Percentiles rank a stretch among this genome's conserved stretches.
Conservation (phyloP, 1,140 invertebrate genomes). For the Ruditapes philippinarum region DNA sequence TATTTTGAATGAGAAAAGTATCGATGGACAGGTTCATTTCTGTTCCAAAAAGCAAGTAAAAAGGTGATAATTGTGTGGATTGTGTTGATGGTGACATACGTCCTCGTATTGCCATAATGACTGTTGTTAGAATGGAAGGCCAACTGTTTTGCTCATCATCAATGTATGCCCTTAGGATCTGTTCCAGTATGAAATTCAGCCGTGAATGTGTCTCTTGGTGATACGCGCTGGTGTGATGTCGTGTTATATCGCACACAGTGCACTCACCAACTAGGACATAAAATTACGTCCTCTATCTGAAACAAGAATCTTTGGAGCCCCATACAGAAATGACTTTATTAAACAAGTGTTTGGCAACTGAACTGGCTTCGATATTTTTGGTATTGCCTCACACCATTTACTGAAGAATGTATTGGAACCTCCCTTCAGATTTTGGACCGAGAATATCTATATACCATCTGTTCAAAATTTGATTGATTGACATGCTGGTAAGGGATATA, state of each 20-base stretch:
- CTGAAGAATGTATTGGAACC: constrained; percentile 67
- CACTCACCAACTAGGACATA: constrained; percentile 59
- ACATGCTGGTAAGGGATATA: too few species aligned
- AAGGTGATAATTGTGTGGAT: constrained; percentile 63
- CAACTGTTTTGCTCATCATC: too few species aligned
- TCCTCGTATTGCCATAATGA: constrained; percentile 50
- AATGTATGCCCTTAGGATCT: too few species aligned
- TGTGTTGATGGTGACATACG: constrained; percentile 36
- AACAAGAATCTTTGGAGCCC: constrained; percentile 58
- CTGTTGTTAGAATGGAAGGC: too few species aligned
- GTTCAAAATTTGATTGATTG: neutral
- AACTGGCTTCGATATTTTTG: constrained; percentile 43
- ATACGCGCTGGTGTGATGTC: constrained; percentile 67
- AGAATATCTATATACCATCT: constrained; percentile 33
- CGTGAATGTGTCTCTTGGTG: constrained; percentile 71
- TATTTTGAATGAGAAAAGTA: constrained; percentile 58
- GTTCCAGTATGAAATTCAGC: constrained; percentile 7
- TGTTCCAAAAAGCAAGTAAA: constrained; percentile 64
- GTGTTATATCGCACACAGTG: constrained; percentile 69
- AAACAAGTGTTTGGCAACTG: constrained; percentile 66
- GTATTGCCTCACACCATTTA: constrained; percentile 65
- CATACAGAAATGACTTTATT: constrained; percentile 69
- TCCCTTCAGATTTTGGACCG: constrained; percentile 32
- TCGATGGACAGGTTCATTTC: constrained; percentile 68
- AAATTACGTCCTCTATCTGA: constrained; percentile 68